Evolutionary conservation across 2,113 vertebrate species (phyloP), one percentile per base, ranked within the genome.

Genomic region (Sphaerodactylus townsendi): DNA sequence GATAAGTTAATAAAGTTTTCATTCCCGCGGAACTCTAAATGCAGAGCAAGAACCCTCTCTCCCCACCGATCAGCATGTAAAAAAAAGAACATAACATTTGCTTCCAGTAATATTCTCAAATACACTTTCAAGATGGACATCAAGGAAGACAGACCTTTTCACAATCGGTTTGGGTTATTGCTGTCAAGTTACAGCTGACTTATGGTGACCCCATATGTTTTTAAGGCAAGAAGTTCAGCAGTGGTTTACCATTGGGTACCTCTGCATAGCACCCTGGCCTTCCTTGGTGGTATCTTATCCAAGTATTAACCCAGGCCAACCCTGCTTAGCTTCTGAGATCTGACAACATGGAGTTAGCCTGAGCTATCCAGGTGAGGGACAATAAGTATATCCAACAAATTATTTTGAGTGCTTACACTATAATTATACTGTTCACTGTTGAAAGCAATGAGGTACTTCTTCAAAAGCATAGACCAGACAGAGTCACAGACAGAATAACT

Each of bases 1-100:
- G 78, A 73, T 59, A 78, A 81, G 17, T 84, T 78, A 44, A 64
- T 85, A 82, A 81, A 66, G 28, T 93, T 92, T 81, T 62, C 48
- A 4, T 30, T 46, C 64, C 64, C 28, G n/a, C 46, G 39, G 82
- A 72, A 14, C 50, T 78, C 0, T 79, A 1, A 86, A 85, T 88
- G 76, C 76, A 0, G 1, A 86, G 83, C 89, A 88, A 44, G 75
- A 80, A 37, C n/a, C 59, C 74, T 17, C 78, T 89, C 82, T 83
- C 50, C 82, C 35, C 62, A 50, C 79, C 90, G 62, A 2, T 70
- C 39, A 3, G 1, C 2, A 48, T n/a, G 53, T 37, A 66, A 2
- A 66, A 21, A 66, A 21, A 75, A 50, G 19, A 56, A 1, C 2
- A 4, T 33, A 35, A 19, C 10, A 5, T 21, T 62, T 69, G 46